phyloP scores from a whole-genome alignment of 2,888 invertebrate species.

The Cryptus armator region DNA sequence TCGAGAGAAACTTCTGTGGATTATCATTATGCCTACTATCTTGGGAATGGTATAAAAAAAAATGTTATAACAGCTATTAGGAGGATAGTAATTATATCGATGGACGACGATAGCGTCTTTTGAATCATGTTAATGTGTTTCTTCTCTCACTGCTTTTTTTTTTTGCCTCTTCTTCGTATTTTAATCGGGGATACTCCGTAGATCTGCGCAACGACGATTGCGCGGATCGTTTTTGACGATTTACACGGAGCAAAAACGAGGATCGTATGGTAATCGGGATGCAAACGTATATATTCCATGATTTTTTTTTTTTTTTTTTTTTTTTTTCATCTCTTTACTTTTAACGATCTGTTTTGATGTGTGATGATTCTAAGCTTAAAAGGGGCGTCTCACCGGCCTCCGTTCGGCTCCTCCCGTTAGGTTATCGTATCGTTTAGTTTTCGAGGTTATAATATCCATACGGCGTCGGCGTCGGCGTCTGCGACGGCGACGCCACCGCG shows the following conservation, averaged over 20 bases:
- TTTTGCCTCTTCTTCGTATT: background rate
- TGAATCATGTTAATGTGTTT: slow-evolving; percentile 22
- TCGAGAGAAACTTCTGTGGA: background rate
- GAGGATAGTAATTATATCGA: slow-evolving; percentile 18
- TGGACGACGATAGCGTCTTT: slow-evolving; percentile 19
- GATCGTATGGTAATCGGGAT: slow-evolving; percentile 11
- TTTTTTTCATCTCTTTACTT: slow-evolving; percentile 56
- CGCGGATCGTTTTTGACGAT: background rate
- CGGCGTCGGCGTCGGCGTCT: slow-evolving; percentile 56
- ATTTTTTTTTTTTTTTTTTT: too few relatives aligned
- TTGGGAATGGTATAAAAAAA: background rate
- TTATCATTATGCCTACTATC: slow-evolving; percentile 14
- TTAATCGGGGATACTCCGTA: background rate
- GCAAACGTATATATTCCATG: background rate
- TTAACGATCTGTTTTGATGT: slow-evolving; percentile 80
- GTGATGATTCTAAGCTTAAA: slow-evolving; percentile 73
- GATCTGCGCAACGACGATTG: background rate
- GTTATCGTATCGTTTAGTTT: slow-evolving; percentile 26
- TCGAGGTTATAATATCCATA: slow-evolving; percentile 38
- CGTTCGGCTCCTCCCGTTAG: background rate
- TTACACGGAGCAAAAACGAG: background rate
- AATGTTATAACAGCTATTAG: slow-evolving; percentile 12
- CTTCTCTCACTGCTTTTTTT: background rate
- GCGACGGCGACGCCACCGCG: slow-evolving; percentile 69
- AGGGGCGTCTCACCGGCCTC: slow-evolving; percentile 40